Conservation (phyloP, 1,140 invertebrate species). For the Eriosoma lanigerum region DNA sequence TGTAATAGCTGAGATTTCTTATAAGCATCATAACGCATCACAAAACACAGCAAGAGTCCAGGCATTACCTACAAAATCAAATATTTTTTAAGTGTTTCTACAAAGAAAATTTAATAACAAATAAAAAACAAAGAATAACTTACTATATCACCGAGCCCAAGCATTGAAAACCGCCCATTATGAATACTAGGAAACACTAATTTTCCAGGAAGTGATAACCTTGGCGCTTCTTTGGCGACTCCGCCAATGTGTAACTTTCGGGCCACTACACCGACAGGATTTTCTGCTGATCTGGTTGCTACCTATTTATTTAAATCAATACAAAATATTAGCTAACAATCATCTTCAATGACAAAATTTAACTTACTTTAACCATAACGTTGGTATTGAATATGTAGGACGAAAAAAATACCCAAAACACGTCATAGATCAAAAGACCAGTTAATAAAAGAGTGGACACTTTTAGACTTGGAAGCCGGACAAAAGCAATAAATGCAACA, state of each 20-base stretch:
- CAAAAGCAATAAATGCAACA: constrained; percentile 96
- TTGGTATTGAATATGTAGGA: constrained; percentile 98
- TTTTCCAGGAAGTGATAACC: constrained; percentile 93
- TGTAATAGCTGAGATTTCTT: constrained; percentile 82
- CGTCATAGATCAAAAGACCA: constrained; percentile 93
- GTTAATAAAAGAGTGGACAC: constrained; percentile 93
- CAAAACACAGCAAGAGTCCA: constrained; percentile 93
- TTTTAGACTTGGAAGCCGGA: constrained; percentile 91
- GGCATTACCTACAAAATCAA: constrained; percentile 76
- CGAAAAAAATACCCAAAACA: constrained; percentile 98
- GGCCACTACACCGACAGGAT: constrained; percentile 91
- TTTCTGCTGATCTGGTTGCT: constrained; percentile 88
- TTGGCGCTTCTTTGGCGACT: constrained; percentile 84
- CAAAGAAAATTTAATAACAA: not conserved
- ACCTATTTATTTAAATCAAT: constrained; percentile 61
- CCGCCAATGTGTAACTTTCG: constrained; percentile 86
- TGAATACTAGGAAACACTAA: constrained; percentile 96
- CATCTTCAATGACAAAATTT: not conserved
- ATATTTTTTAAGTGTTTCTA: not conserved
- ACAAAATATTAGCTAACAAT: not conserved
- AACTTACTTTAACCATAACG: constrained; percentile 91
- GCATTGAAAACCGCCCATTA: constrained; percentile 96
- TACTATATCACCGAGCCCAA: constrained; percentile 94
- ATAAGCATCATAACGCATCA: constrained; percentile 93
- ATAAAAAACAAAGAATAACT: constrained; percentile 56